Evolutionary conservation across 1,140 invertebrate species (phyloP).

Genomic region (Drosophila erecta): DNA sequence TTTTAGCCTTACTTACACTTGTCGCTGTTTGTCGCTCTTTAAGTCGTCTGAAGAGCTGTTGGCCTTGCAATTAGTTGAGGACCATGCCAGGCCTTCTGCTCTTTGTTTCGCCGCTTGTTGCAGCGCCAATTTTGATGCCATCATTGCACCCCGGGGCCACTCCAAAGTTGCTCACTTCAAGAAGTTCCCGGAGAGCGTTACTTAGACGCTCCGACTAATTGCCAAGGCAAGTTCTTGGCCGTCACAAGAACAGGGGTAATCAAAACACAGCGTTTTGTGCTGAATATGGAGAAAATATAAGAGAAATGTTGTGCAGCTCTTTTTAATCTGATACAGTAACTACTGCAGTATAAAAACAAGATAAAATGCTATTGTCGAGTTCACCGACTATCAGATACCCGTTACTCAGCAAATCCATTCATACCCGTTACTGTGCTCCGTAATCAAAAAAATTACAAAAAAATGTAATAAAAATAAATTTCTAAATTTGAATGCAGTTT

Average conservation of each 20-base stretch:
- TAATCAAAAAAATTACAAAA: too few relatives aligned
- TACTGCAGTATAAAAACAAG: too few relatives aligned
- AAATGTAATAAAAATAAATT: too few relatives aligned
- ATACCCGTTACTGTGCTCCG: too few relatives aligned
- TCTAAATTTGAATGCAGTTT: too few relatives aligned
- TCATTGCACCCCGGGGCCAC: constrained; percentile 22
- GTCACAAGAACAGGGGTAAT: background rate
- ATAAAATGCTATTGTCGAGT: too few relatives aligned
- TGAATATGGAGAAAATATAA: background rate
- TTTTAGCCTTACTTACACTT: constrained; percentile 52
- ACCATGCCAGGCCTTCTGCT: constrained; percentile 46
- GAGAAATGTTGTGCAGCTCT: too few relatives aligned
- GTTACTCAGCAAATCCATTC: too few relatives aligned
- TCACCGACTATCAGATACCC: too few relatives aligned
- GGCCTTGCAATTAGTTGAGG: constrained; percentile 76
- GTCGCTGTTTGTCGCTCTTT: constrained; percentile 61
- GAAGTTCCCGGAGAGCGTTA: constrained; percentile 35
- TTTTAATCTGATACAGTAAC: too few relatives aligned
- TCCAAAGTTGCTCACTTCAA: constrained; percentile 54
- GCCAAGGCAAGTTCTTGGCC: constrained; percentile 37
- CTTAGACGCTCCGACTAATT: constrained; percentile 56
- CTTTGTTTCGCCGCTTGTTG: constrained; percentile 28
- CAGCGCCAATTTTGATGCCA: constrained; percentile 47
- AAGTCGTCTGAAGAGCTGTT: constrained; percentile 67
- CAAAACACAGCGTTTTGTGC: background rate